Evolutionary conservation across 1,140 invertebrate genomes (phyloP), one percentile per base, ranked within the genome.

Genomic region (Drosophila navojoa): DNA sequence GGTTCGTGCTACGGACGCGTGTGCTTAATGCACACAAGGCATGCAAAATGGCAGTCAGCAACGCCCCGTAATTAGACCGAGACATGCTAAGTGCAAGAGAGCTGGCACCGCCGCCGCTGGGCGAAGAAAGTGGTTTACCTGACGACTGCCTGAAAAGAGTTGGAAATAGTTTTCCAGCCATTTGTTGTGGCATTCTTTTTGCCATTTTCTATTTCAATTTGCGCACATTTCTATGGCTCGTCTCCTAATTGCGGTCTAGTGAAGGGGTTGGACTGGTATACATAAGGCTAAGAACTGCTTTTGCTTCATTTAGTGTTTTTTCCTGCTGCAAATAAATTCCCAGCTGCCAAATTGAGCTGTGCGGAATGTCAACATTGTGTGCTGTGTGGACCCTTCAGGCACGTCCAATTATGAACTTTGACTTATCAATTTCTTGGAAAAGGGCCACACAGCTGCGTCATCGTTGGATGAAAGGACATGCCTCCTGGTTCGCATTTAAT

Each of bases 1-100:
- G 77, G 77, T 86, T 63, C 77, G 55, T 69, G 63, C 58, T 71
- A 68, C 49, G 45, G 61, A 72, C n/a, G 68, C 71, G 80, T 61
- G 75, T 71, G 61, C 71, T 77, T 86, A 86, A 86, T 86, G 79
- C 84, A 79, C 69, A 66, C 44, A 55, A 71, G 68, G 68, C 82
- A 86, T 86, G 82, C 82, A 87, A 86, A 86, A 82, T 73, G 69
- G 76, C 82, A 86, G 82, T 86, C 76, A 70, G 82, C 64, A 82
- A 86, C 82, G 82, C 82, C 82, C 79, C 72, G 61, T 86, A 82
- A 86, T 87, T 87, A 82, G 84, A 63, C 84, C 54, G 59, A 73
- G 82, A 79, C 82, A 86, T 86, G 82, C 82, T 76, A 86, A 87
- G 68, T 87, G 68, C 71, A 70, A 3, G 3, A 15, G 45, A 13